Base-by-base conservation (phyloP, 2,797 vertebrate genomes). In the Acanthurus lineatus region DNA sequence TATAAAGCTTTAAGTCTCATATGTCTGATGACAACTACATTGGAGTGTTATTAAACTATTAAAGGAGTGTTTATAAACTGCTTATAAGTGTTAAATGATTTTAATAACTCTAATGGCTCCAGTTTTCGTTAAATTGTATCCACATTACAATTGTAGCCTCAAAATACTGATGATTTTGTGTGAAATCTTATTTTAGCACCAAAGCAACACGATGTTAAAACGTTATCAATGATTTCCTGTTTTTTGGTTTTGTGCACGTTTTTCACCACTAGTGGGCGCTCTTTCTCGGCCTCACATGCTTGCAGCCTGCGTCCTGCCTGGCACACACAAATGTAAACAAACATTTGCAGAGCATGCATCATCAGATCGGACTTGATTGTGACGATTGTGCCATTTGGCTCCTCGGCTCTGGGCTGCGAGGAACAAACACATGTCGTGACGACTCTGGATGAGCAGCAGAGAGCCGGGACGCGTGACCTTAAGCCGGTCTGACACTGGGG, bases 401-500 rank as follows among this genome's bases (percentile, higher is more conserved):
- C 59, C 19, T 45, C 32, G 9, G 47, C 38, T 61, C 45, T 10
- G 25, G 61, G 22, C 70, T 61, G 20, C 56, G 76, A 59, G 69
- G 73, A 58, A 42, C 9, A 56, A 84, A 87, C 69, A 70, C 84
- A 85, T 73, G 81, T 76, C 53, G 45, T 52, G 71, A 76, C 51
- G 20, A 69, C 65, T 60, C 35, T 32, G 69, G 22, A 56, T 61
- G 69, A 69, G 69, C 69, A 47, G 71, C 3, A 45, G 25, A 64
- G 60, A 59, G 63, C 44, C 57, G 66, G 68, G 51, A 57, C 9
- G 51, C 22, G 1, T 91, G 84, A 90, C 77, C 79, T 52, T 90
- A 80, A 91, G 76, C 85, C 22, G 22, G 54, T 63, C 74, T 89
- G 92, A 93, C 93, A 92, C 67, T 0, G 32, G 32, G 81, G 74